Evolutionary conservation across 1,140 invertebrate species (phyloP), one percentile per base, ranked within the genome.

Genomic region (Chymomyza costata): DNA sequence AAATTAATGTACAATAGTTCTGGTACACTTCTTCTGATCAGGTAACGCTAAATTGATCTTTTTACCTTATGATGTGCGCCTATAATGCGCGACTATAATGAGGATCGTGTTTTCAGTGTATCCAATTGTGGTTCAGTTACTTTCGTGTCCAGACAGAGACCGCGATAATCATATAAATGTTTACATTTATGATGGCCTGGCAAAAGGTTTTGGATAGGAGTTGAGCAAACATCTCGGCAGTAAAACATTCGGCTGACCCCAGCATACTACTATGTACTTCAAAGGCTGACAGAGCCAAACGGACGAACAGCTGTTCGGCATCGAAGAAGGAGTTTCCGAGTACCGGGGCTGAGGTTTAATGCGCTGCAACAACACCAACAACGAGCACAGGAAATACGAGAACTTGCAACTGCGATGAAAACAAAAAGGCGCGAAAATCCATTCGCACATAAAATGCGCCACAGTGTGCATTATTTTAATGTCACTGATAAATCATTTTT

Each of bases 401-500:
- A 25, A 25, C 18, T n/a, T 48, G 45, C 28, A 14, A 38, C 25
- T 17, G 38, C 34, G 51, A 59, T 39, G 62, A 64, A 65, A 71
- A 78, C 71, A 78, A 78, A 78, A 78, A 78, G 76, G 74, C 76
- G 80, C 80, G 80, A 83, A 78, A 83, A 83, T 76, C 81, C 74
- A 83, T 83, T 83, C 81, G 82, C 69, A 83, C 81, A 83, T 83
- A 83, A 83, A 83, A 83, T 83, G 81, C 67, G 81, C 81, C 81
- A 81, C 74, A 83, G 82, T 84, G 78, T 84, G 82, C 74, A 84
- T 84, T 84, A 84, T 84, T 84, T 84, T 84, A 84, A 84, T 84
- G 82, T 84, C 82, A 84, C 82, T 84, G 82, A 84, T 84, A 84
- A 84, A 84, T 84, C 82, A 84, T 84, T 84, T 84, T 84, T 84